These are phyloP conservation scores for Drosophila prostipennis DNA, from an alignment of 2,888 invertebrate species.

Conservation along the genomic window DNA sequence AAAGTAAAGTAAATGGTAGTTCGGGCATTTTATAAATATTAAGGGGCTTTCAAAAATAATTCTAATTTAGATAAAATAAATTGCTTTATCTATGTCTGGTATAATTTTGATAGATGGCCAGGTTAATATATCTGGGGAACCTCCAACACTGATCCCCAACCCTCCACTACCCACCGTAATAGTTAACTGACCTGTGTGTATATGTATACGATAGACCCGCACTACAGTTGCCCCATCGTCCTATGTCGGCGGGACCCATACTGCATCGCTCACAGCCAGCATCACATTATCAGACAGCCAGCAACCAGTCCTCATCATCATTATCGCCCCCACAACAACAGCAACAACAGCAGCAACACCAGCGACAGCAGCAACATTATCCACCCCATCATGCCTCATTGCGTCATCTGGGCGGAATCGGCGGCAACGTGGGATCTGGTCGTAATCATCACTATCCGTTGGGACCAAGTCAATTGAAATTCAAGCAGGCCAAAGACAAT, in stretches of 20 bases:
- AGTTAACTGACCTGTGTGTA: slow-evolving; percentile 53
- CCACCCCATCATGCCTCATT: slow-evolving; percentile 80
- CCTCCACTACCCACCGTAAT: neutral
- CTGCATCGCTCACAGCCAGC: slow-evolving; percentile 82
- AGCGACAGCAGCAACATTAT: slow-evolving; percentile 50
- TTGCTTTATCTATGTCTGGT: too few relatives aligned
- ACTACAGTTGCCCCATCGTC: slow-evolving; percentile 84
- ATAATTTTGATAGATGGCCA: neutral
- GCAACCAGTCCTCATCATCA: slow-evolving; percentile 64
- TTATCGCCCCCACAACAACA: slow-evolving; percentile 55
- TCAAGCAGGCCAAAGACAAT: slow-evolving; percentile 78
- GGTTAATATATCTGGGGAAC: neutral
- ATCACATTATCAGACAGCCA: slow-evolving; percentile 72
- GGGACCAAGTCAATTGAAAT: slow-evolving; percentile 72
- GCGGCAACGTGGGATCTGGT: slow-evolving; percentile 64
- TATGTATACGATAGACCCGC: slow-evolving; percentile 77
- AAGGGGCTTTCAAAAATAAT: too few relatives aligned
- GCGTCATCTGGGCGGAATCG: slow-evolving; percentile 83
- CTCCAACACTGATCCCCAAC: slow-evolving; percentile 1
- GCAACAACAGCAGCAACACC: slow-evolving; percentile 42
- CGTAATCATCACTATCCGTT: slow-evolving; percentile 58
- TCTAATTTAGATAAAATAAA: too few relatives aligned
- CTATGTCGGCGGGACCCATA: slow-evolving; percentile 84
- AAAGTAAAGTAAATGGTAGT: neutral
- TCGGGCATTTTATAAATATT: neutral